These are phyloP conservation scores for Tromatobia lineatoria DNA, from an alignment of 2,888 invertebrate species.

Conservation along the genomic window DNA sequence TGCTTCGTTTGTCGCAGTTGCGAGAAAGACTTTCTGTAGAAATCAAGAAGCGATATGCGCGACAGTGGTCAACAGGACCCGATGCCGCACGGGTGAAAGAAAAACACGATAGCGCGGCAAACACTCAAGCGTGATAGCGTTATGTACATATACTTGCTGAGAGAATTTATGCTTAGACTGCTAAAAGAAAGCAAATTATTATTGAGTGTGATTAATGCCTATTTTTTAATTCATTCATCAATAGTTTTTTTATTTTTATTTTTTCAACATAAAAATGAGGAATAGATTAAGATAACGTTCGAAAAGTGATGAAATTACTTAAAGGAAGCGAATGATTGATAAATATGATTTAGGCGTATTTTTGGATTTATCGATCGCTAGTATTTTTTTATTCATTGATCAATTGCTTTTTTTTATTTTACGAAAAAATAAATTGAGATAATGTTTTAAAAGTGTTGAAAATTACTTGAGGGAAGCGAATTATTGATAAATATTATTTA, in stretches of 20 bases:
- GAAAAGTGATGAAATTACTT: too few relatives aligned
- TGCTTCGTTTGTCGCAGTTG: background rate
- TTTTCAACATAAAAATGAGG: too few relatives aligned
- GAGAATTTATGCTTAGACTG: conserved; percentile 10
- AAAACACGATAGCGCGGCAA: conserved; percentile 68
- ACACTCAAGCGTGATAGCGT: conserved; percentile 34
- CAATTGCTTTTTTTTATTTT: too few relatives aligned
- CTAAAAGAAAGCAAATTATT: conserved; percentile 22
- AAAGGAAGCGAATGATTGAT: too few relatives aligned
- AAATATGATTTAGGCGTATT: background rate
- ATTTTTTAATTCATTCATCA: background rate
- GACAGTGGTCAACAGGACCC: conserved; percentile 64
- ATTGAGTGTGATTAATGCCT: background rate
- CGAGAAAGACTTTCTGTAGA: background rate
- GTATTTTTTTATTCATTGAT: too few relatives aligned
- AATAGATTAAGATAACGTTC: too few relatives aligned
- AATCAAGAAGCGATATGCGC: conserved; percentile 50
- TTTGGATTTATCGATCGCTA: too few relatives aligned
- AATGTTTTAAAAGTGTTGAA: too few relatives aligned
- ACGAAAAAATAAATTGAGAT: too few relatives aligned
- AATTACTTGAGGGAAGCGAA: too few relatives aligned
- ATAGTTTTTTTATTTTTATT: background rate
- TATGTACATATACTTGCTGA: conserved; percentile 11
- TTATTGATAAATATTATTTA: too few relatives aligned
- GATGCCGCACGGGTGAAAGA: conserved; percentile 52